phyloP scores from a whole-genome alignment of 2,888 invertebrate species.

The Parapristionchus giblindavisi region DNA sequence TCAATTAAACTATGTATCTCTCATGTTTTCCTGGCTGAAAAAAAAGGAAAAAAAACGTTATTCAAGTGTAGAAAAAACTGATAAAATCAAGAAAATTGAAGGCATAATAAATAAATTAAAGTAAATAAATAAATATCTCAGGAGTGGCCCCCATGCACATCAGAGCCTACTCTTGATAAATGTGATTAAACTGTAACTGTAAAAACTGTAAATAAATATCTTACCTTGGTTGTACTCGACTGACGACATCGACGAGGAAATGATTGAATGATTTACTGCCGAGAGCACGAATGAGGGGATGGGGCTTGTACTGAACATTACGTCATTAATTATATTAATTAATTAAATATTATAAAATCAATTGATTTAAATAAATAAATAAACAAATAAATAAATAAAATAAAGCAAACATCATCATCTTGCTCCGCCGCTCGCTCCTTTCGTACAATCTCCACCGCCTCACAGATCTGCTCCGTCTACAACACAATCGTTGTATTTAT shows the following conservation, averaged over 20 bases:
- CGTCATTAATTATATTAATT: slow-evolving; percentile 25
- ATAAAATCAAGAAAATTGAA: too few relatives aligned
- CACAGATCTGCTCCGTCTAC: slow-evolving; percentile 87
- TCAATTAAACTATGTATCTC: too few relatives aligned
- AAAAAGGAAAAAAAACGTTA: too few relatives aligned
- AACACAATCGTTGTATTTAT: too few relatives aligned
- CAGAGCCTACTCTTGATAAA: too few relatives aligned
- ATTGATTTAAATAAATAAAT: not conserved
- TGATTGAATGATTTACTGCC: slow-evolving; percentile 80
- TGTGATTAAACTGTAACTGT: too few relatives aligned
- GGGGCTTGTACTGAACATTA: slow-evolving; percentile 73
- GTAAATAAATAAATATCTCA: slow-evolving; percentile 10
- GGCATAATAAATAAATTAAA: slow-evolving; percentile 14
- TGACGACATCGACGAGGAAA: slow-evolving; percentile 82
- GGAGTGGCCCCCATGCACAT: too few relatives aligned
- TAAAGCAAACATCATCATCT: slow-evolving; percentile 47
- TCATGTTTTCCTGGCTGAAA: too few relatives aligned
- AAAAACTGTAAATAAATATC: not conserved
- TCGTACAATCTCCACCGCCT: slow-evolving; percentile 83
- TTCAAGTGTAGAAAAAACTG: too few relatives aligned
- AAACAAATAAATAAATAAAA: not conserved
- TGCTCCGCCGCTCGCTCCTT: slow-evolving; percentile 49
- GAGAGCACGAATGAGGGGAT: slow-evolving; percentile 85
- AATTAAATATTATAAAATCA: not conserved
- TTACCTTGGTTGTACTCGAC: slow-evolving; percentile 31